Base-by-base conservation (phyloP, 2,113 vertebrate species). In the Dissostichus mawsoni region DNA sequence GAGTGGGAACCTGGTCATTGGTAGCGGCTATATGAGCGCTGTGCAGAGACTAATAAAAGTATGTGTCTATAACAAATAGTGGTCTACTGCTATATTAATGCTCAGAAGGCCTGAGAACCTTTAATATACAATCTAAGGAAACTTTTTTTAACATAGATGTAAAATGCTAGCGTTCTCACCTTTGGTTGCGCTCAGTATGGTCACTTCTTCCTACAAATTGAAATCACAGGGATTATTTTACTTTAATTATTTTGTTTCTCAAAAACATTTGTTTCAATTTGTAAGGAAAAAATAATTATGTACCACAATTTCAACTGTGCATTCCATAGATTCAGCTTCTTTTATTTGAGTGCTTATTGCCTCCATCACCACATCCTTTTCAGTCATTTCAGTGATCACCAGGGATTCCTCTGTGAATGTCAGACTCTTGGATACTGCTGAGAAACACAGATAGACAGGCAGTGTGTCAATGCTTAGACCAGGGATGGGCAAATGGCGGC, bases 191-290 rank as follows among this genome's bases (percentile, higher is more conserved):
- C 65, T 81, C 57, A 73, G 44, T 36, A 86, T 18, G 9, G 58
- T 76, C 12, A 88, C 66, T 67, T 93, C 89, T 78, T 93, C 90
- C 93, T 94, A 57, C 16, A 80, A 78, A 78, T 18, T 1, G 63
- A 53, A 64, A 57, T 11, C 1, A 70, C 11, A 69, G 11, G 4
- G 23, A 57, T 67, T 64, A 18, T 70, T 71, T 25, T 45, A 45
- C 1, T 29, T 48, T 2, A 69, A 23, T 5, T 0, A 14, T 51
- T 41, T 52, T 67, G 12, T 29, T 23, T 12, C 48, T 55, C 8
- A 48, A 72, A 67, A 25, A 17, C 13, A 44, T 47, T 29, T 41
- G 36, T 41, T 0, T n/a, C 14, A 25, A 44, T 14, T 9, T 48
- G 17, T 5, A 50, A 45, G 16, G 36, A 41, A 74, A 18, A 23